phyloP scores from a whole-genome alignment of 2,888 invertebrate genomes.

The Cacoxenus indagator region DNA sequence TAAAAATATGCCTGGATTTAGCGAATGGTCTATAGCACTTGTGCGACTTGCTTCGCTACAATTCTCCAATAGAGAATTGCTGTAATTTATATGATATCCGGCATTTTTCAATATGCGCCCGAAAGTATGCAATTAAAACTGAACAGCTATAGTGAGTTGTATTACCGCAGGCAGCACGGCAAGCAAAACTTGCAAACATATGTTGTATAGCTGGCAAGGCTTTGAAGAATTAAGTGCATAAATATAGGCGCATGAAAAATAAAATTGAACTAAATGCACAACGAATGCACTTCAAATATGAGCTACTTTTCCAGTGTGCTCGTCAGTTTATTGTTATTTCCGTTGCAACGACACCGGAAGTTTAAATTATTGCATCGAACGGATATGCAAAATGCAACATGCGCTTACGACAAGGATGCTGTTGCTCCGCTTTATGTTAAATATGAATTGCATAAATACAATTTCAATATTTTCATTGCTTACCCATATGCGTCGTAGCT shows the following conservation, averaged over 20 bases:
- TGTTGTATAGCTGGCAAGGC: no score
- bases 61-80: conserved; percentile 49
- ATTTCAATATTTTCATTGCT: conserved; percentile 29
- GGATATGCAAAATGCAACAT: conserved; percentile 45
- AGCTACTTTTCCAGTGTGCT: background rate
- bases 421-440: background rate
- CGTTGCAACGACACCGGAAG: conserved; percentile 50
- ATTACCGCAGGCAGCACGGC: conserved; percentile 27
- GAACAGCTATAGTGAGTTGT: background rate
- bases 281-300: background rate
- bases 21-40: conserved; percentile 40
- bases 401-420: conserved; percentile 38
- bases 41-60: background rate
- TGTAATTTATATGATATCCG: conserved; percentile 56
- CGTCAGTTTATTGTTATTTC: conserved; percentile 53
- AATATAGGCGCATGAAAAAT: conserved; percentile 6
- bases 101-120: conserved; percentile 26
- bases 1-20: conserved; percentile 48
- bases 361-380: conserved; percentile 55
- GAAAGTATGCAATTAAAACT: conserved; percentile 46
- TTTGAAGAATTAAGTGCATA: conserved; percentile 27
- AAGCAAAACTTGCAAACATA: no score
- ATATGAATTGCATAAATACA: conserved; percentile 56
- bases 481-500: no score
- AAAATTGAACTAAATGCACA: background rate